Evolutionary conservation across 2,888 invertebrate genomes (phyloP).

Genomic region (Drosophila prostipennis): DNA sequence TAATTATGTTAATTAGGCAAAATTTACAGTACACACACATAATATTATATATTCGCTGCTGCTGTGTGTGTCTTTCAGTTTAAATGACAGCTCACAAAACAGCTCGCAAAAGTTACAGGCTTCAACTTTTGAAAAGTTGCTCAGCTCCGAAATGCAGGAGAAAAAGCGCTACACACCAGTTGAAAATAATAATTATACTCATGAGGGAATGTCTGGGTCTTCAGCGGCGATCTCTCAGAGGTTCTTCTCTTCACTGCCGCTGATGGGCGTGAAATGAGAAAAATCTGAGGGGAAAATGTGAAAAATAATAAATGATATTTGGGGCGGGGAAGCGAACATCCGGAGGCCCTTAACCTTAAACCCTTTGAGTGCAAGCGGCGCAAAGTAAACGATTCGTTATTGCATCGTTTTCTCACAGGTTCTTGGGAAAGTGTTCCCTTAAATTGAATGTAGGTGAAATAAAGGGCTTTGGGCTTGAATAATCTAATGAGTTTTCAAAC

Average conservation of each 20-base stretch:
- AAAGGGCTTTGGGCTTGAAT: neutral
- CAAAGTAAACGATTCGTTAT: slow-evolving; percentile 33
- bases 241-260: slow-evolving; percentile 15
- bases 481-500: slow-evolving; percentile 3
- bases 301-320: slow-evolving; percentile 45
- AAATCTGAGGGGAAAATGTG: slow-evolving; percentile 35
- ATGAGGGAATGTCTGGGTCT: slow-evolving; percentile 31
- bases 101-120: slow-evolving; percentile 45
- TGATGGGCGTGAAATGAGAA: slow-evolving; percentile 49
- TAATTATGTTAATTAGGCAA: slow-evolving; percentile 72
- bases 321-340: slow-evolving; percentile 20
- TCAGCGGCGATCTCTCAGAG: slow-evolving; percentile 7
- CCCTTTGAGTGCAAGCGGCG: slow-evolving; percentile 22
- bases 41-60: neutral
- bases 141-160: slow-evolving; percentile 18
- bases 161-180: slow-evolving; percentile 18
- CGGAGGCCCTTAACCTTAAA: slow-evolving; percentile 37
- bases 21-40: slow-evolving; percentile 39
- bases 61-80: slow-evolving; percentile 40
- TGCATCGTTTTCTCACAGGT: slow-evolving; percentile 35
- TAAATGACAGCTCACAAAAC: slow-evolving; percentile 54
- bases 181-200: slow-evolving; percentile 64
- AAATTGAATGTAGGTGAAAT: slow-evolving; percentile 22
- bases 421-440: slow-evolving; percentile 30
- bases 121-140: slow-evolving; percentile 35